Conservation (phyloP, 2,888 invertebrate species). For the Lithophane ornitopus region DNA sequence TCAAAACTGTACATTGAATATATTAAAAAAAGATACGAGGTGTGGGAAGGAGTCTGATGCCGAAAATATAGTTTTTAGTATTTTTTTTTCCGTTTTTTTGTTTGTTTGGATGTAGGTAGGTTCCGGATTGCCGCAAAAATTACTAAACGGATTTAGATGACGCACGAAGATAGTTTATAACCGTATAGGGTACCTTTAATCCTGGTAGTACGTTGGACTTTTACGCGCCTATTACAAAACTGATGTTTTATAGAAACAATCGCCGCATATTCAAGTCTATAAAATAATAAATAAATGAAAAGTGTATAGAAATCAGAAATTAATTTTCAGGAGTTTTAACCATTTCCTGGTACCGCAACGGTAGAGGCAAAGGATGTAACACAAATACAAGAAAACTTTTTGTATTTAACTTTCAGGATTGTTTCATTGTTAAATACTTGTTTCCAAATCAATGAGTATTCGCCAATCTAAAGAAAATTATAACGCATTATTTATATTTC, state of each 20-base stretch:
- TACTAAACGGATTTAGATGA: background rate
- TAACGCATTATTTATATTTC: background rate
- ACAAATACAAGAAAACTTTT: slow-evolving; percentile 41
- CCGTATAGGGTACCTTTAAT: background rate
- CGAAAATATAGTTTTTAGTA: background rate
- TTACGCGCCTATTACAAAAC: background rate
- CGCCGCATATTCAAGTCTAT: too few relatives aligned
- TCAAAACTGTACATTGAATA: too few relatives aligned
- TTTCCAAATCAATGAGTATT: slow-evolving; percentile 8
- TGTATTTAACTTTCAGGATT: slow-evolving; percentile 35
- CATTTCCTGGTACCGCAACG: background rate
- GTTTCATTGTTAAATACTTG: slow-evolving; percentile 30
- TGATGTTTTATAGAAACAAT: background rate
- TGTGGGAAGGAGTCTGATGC: background rate
- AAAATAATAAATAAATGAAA: too few relatives aligned
- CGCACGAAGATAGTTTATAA: background rate
- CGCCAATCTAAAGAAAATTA: background rate
- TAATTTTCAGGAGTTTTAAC: background rate
- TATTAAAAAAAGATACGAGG: background rate
- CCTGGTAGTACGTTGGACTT: background rate
- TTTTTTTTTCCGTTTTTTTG: background rate
- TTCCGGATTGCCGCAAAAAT: too few relatives aligned
- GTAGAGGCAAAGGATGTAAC: background rate
- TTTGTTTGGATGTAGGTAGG: background rate
- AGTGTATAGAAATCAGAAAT: background rate